Base-by-base conservation (phyloP, 2,113 vertebrate species). In the Motacilla alba region DNA sequence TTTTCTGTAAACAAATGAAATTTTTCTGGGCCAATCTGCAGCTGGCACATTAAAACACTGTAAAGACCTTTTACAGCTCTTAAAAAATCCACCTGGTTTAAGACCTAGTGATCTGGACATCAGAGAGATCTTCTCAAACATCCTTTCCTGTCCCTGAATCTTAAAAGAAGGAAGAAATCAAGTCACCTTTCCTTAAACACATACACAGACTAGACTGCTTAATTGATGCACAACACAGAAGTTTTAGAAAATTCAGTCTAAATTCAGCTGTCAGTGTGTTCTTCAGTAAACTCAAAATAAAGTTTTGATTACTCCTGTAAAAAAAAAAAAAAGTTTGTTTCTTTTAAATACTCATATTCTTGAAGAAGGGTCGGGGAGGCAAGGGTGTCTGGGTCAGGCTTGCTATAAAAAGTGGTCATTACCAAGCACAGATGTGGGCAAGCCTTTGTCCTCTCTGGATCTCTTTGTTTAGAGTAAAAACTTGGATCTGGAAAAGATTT, bases 331-430 rank as follows among this genome's bases (percentile, higher is more conserved):
- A 72, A 15, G 7, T 50, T 82, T 64, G 3, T 55, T 83, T 69
- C 15, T 80, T 90, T 79, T 63, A 50, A 74, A 77, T 44, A 17
- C 3, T 47, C 19, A 26, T 27, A 33, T 53, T 50, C 43, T 59
- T 63, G 14, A 52, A 30, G 27, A 68, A 60, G 12, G 6, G 8
- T 49, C 23, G n/a, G 9, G 1, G 3, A 3, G 8, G 2, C 1
- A 26, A 2, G 3, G 1, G 7, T 19, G 8, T 37, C 26, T 1
- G 1, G 7, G 68, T 87, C 16, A 69, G 43, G 30, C 47, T 87
- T 75, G 49, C 19, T 77, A 14, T 46, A 53, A 79, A 43, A 64
- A 52, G 15, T 9, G 5, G 31, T 33, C 44, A 59, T 52, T 68
- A 46, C 63, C 69, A 78, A 81, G 6, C 8, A 1, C 7, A 27